Conservation (phyloP, 2,888 invertebrate species). For the Xylocampa areola region DNA sequence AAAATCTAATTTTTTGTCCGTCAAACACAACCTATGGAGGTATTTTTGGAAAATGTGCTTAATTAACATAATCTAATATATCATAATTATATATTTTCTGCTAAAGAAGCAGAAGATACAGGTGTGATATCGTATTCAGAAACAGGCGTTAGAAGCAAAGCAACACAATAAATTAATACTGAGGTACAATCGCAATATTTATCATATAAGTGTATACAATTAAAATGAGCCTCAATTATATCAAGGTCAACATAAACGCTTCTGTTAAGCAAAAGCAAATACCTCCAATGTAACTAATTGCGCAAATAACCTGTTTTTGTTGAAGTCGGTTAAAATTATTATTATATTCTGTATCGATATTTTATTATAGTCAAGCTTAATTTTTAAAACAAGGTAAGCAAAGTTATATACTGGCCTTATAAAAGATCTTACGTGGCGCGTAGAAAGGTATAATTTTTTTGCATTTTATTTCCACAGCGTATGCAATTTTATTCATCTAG, state of each 20-base stretch:
- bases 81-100: too few relatives aligned
- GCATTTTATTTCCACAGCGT: slow-evolving; percentile 40
- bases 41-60: slow-evolving; percentile 33
- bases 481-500: slow-evolving; percentile 53
- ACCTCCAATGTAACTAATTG: slow-evolving; percentile 39
- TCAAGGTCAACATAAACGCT: slow-evolving; percentile 54
- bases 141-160: slow-evolving; percentile 47
- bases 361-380: slow-evolving; percentile 39
- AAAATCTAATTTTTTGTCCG: slow-evolving; percentile 40
- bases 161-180: slow-evolving; percentile 66
- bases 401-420: slow-evolving; percentile 57
- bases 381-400: slow-evolving; percentile 40
- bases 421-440: slow-evolving; percentile 41
- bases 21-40: slow-evolving; percentile 37
- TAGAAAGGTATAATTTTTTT: slow-evolving; percentile 39
- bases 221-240: slow-evolving; percentile 61
- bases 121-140: slow-evolving; percentile 35
- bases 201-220: slow-evolving; percentile 30
- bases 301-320: too few relatives aligned
- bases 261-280: slow-evolving; percentile 32
- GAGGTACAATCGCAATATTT: slow-evolving; percentile 60
- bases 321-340: too few relatives aligned
- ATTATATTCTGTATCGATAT: slow-evolving; percentile 36
- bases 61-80: slow-evolving; percentile 15
- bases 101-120: too few relatives aligned